These are phyloP conservation scores for Tethea ocularis DNA, from an alignment of 2,888 invertebrate species.

Conservation along the genomic window DNA sequence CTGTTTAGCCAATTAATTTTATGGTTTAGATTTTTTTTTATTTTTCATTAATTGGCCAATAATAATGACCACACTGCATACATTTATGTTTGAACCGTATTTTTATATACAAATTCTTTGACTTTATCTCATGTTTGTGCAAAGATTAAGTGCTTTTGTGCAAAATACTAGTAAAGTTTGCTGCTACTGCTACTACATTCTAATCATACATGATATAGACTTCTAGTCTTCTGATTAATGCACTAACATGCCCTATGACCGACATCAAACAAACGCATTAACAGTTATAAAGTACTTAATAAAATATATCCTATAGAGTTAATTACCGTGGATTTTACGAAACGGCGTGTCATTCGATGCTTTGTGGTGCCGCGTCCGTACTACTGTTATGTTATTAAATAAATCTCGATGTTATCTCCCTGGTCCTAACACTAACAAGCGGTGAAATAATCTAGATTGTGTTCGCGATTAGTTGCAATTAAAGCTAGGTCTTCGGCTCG, in stretches of 20 bases:
- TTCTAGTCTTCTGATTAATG: not conserved
- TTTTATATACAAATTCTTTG: too few species aligned
- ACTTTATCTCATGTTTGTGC: too few species aligned
- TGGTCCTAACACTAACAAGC: conserved; percentile 56
- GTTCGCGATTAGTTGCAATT: conserved; percentile 65
- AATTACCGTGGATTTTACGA: conserved; percentile 20
- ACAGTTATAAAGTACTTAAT: not conserved
- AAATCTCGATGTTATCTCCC: conserved; percentile 55
- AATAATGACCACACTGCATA: not conserved
- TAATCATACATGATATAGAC: too few species aligned
- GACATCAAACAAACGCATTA: not conserved
- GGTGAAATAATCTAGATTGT: conserved; percentile 66
- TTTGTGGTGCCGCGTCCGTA: conserved; percentile 28
- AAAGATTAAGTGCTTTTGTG: too few species aligned
- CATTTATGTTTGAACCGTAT: not conserved
- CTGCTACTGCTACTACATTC: too few species aligned
- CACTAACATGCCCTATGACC: not conserved
- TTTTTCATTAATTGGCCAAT: not conserved
- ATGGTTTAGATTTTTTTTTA: conserved; percentile 1
- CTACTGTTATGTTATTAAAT: conserved; percentile 55
- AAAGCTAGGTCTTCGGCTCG: conserved; percentile 51
- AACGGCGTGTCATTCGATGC: conserved; percentile 21
- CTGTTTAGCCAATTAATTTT: conserved; percentile 37
- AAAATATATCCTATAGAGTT: not conserved
- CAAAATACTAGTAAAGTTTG: too few species aligned